These are phyloP conservation scores for Chascanopsetta lugubris DNA, from an alignment of 2,113 vertebrate species.

Conservation along the genomic window DNA sequence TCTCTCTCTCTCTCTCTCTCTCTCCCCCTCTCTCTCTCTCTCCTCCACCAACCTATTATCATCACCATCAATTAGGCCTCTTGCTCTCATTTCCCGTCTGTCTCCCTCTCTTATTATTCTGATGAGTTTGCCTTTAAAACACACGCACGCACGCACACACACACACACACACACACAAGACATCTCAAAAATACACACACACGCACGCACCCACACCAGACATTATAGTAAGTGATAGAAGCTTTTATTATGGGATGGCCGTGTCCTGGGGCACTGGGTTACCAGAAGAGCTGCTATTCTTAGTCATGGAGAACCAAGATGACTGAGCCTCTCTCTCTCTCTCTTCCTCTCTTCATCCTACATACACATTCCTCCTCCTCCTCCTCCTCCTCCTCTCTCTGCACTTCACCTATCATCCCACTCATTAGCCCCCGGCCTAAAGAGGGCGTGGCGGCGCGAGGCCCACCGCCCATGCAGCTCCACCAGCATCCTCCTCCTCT, in stretches of 20 bases:
- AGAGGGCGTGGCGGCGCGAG: no score
- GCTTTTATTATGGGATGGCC: slow-evolving; percentile 76
- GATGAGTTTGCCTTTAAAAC: slow-evolving; percentile 45
- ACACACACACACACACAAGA: slow-evolving; percentile 29
- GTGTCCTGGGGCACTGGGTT: slow-evolving; percentile 73
- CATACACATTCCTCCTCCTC: no score
- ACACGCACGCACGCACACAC: slow-evolving; percentile 21
- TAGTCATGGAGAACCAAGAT: slow-evolving; percentile 64
- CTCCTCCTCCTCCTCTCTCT: slow-evolving; percentile 57
- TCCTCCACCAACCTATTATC: slow-evolving; percentile 50
- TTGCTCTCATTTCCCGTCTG: slow-evolving; percentile 31
- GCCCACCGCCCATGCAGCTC: slow-evolving; percentile 56
- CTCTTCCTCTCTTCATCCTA: slow-evolving; percentile 48
- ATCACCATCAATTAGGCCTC: slow-evolving; percentile 53
- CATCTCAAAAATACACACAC: slow-evolving; percentile 7
- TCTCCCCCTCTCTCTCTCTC: no score
- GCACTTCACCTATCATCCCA: slow-evolving; percentile 71
- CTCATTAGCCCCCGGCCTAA: no score
- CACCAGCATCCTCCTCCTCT: slow-evolving; percentile 51
- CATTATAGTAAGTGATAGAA: slow-evolving; percentile 62
- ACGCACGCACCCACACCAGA: slow-evolving; percentile 35
- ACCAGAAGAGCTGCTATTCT: slow-evolving; percentile 78
- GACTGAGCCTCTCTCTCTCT: slow-evolving; percentile 35
- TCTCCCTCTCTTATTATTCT: slow-evolving; percentile 41
- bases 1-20: no score